Base-by-base conservation (phyloP, 2,113 vertebrate genomes). In the Pachycephala philippinensis region DNA sequence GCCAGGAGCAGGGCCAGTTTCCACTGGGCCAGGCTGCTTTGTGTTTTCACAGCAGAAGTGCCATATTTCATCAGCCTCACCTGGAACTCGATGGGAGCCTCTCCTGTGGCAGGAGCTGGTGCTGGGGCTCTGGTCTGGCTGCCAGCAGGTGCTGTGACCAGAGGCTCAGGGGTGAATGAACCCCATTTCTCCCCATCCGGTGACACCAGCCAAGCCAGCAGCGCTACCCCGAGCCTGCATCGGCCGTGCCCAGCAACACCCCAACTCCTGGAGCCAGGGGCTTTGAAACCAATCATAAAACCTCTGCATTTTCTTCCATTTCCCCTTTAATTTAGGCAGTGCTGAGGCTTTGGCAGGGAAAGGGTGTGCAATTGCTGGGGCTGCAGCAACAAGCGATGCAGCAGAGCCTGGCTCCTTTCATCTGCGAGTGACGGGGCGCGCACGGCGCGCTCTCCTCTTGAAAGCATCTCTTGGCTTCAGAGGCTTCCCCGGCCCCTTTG, bases 381-480 rank as follows among this genome's bases (percentile, higher is more conserved):
- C 84, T 60, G 81, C 13, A 31, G 63, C 82, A 68, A 8, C 21
- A 2, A 3, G 26, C 23, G 2, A 15, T 1, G 50, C 42, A 39
- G 70, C 63, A 9, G 65, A 89, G 72, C 89, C 26, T 39, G 2
- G 33, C 16, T 59, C 61, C 88, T 82, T 94, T 93, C 90, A 87
- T 66, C 64, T 78, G 39, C 5, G 0, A 35, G 77, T 4, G 84
- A 57, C 2, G 33, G 47, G 65, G 39, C 2, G 2, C 42, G 9
- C 44, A 31, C 19, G 0, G 0, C 22, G 18, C 3, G 0, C 52
- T 78, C 60, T 89, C 35, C 86, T 91, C 89, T 86, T 96, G 72
- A 91, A 95, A 95, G 87, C 87, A 23, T 44, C 95, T 92, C 94
- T 64, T 28, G 65, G 65, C 95, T 94, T 95, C 94, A 89, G 84